A percentile compares a stretch with the other conserved stretches of the same genome.
phyloP scores from a whole-genome alignment of 2,113 vertebrate genomes.

The Scomber colias region DNA sequence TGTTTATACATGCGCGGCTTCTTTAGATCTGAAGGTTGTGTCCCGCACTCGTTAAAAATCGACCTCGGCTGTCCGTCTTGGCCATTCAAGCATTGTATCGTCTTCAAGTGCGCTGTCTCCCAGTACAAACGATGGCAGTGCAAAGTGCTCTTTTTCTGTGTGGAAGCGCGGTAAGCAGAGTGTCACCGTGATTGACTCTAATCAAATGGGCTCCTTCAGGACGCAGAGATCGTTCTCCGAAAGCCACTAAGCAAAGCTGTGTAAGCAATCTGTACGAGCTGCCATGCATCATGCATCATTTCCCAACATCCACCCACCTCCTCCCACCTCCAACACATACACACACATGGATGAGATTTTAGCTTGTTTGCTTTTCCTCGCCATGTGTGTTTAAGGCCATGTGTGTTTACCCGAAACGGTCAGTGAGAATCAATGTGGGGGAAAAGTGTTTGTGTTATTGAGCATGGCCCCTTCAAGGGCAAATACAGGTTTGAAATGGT shows the following conservation, averaged over 20 bases:
- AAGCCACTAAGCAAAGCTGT: conserved; percentile 56
- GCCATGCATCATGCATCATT: conserved; percentile 67
- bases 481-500: conserved; percentile 34
- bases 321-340: not conserved
- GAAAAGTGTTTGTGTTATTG: conserved; percentile 37
- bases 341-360: conserved; percentile 40
- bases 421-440: conserved; percentile 54
- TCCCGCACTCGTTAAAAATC: conserved; percentile 13
- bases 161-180: conserved; percentile 63
- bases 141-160: conserved; percentile 57
- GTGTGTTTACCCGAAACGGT: conserved; percentile 67
- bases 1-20: conserved; percentile 7
- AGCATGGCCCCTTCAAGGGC: conserved; percentile 45
- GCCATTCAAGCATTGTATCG: conserved; percentile 30
- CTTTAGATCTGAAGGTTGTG: conserved; percentile 22
- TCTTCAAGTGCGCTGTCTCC: conserved; percentile 52
- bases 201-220: conserved; percentile 72
- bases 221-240: conserved; percentile 45
- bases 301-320: not conserved
- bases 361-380: conserved; percentile 61
- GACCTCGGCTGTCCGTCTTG: conserved; percentile 41
- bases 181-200: conserved; percentile 77
- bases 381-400: conserved; percentile 16
- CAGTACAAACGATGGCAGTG: conserved; percentile 48
- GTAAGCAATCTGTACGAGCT: conserved; percentile 64